Percentiles rank a stretch among this genome's conserved stretches.
phyloP scores from a whole-genome alignment of 2,797 vertebrate species.

The Fratercula arctica region DNA sequence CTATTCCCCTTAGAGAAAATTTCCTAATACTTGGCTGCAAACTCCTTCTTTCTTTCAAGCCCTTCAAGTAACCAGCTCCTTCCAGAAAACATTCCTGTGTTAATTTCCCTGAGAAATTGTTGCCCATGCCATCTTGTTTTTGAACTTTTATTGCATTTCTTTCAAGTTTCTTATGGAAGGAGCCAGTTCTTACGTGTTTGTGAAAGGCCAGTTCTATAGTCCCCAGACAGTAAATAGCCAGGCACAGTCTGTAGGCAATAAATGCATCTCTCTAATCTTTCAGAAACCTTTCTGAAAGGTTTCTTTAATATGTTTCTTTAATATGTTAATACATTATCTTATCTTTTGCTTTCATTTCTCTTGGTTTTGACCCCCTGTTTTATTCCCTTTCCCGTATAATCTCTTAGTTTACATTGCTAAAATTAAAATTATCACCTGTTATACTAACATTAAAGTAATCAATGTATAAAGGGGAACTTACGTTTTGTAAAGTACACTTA shows the following conservation, averaged over 20 bases:
- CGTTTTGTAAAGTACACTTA: background rate
- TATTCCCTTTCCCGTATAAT: background rate
- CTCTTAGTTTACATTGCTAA: background rate
- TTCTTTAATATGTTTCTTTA: background rate
- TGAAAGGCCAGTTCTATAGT: background rate
- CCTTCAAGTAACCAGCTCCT: slow-evolving; percentile 7
- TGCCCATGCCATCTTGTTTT: background rate
- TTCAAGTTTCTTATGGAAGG: slow-evolving; percentile 12
- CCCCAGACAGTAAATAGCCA: background rate
- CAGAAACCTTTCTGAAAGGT: background rate
- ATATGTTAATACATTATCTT: background rate
- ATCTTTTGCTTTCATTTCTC: background rate
- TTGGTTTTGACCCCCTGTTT: background rate
- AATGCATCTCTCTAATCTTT: background rate
- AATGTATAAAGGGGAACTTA: background rate
- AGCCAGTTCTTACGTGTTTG: background rate
- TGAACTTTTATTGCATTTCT: slow-evolving; percentile 35
- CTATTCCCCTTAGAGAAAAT: slow-evolving; percentile 19
- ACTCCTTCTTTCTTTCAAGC: slow-evolving; percentile 1
- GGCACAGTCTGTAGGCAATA: background rate
- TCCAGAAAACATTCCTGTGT: slow-evolving; percentile 28
- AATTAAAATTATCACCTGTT: background rate
- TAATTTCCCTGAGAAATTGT: slow-evolving; percentile 31
- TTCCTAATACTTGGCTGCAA: background rate
- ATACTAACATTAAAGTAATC: background rate